Evolutionary conservation across 2,113 vertebrate genomes (phyloP).

Genomic region (Turnix velox): DNA sequence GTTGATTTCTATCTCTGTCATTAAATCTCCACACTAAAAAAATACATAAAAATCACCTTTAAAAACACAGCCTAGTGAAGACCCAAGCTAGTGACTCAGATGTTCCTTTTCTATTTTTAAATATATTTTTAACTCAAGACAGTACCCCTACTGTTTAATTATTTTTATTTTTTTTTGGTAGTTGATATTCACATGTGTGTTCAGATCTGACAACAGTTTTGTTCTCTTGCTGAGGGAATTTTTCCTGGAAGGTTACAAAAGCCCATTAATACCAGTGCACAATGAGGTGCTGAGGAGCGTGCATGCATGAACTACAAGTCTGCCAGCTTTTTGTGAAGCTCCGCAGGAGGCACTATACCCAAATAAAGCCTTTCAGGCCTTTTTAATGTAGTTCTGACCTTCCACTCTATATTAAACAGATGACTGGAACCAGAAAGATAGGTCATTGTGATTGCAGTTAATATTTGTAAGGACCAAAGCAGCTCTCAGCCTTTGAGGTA

Average conservation of each 20-base stretch:
- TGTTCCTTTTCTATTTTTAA: background rate
- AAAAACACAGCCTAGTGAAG: background rate
- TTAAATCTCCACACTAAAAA: conserved; percentile 16
- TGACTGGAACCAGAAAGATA: conserved; percentile 68
- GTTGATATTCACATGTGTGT: conserved; percentile 58
- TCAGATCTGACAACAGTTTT: conserved; percentile 53
- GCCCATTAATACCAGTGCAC: conserved; percentile 46
- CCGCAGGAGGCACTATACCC: conserved; percentile 57
- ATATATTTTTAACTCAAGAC: too few species aligned
- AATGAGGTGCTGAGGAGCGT: conserved; percentile 63
- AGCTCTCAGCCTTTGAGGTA: conserved; percentile 63
- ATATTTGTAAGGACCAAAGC: conserved; percentile 68
- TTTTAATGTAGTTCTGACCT: conserved; percentile 62
- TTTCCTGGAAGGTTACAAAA: conserved; percentile 64
- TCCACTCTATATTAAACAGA: conserved; percentile 66
- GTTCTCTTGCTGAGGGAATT: conserved; percentile 62
- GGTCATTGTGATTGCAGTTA: conserved; percentile 63
- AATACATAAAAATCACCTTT: background rate
- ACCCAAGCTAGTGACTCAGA: background rate
- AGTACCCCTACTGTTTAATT: conserved; percentile 23
- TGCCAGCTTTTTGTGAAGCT: conserved; percentile 65
- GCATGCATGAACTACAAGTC: conserved; percentile 68
- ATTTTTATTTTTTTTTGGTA: background rate
- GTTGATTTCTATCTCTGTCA: conserved; percentile 46
- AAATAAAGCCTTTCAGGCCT: conserved; percentile 60